Evolutionary conservation across 2,797 vertebrate genomes (phyloP), one percentile per base, ranked within the genome.

Genomic region (Gymnoscopelus microlampas): DNA sequence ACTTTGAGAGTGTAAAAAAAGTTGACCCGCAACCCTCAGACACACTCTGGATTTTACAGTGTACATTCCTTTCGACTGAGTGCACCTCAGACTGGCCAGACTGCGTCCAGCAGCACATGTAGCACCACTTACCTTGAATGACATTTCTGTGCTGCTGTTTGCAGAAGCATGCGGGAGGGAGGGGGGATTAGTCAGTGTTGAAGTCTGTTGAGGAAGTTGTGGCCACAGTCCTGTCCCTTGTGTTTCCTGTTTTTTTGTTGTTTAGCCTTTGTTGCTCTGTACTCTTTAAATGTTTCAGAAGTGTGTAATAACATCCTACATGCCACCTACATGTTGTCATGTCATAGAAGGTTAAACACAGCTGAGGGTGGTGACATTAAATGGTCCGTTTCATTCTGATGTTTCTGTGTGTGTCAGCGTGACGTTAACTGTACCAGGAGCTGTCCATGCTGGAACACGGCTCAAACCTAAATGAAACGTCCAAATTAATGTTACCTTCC

Each of bases 1-100:
- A 44, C 39, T 44, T 44, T 44, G 39, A 44, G 39, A 7, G 39
- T 29, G 26, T 29, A 29, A 29, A 29, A 19, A 19, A 19, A 19
- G 1, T 19, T 19, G 1, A 19, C 19, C 19, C 19, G 19, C 19
- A 19, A 19, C 19, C 19, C 26, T 29, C 26, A 29, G 26, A 29
- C 3, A 29, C 2, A 44, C 7, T 44, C 39, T 44, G 39, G 39
- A 44, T 44, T 44, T 44, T 9, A 44, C 39, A 44, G 39, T 44
- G 39, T 8, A 44, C 66, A 71, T 68, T 54, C 53, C 9, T 65
- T 72, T 54, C 60, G 61, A 10, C 74, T 87, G 82, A n/a, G 10
- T 58, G 60, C 68, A 53, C 15, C 32, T 39, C 24, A 58, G 61
- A 48, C 54, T 48, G 58, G 35, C 67, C 54, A 23, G 53, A 35